Base-by-base conservation (phyloP, 2,113 vertebrate species). In the Pelmatolapia mariae region DNA sequence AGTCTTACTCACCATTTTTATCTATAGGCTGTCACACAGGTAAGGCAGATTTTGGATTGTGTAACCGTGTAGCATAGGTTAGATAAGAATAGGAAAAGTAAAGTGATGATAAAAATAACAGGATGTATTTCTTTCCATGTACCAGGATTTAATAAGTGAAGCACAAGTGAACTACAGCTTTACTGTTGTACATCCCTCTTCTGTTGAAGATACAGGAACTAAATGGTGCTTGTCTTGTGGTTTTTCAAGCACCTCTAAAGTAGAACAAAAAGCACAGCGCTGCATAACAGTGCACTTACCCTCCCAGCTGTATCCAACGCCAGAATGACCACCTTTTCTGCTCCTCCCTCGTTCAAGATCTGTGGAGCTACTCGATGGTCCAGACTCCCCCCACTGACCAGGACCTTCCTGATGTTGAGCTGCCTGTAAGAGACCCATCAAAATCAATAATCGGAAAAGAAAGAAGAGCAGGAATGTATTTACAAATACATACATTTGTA, bases 271-370 rank as follows among this genome's bases (percentile, higher is more conserved):
- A 47, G 13, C 10, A 29, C 24, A 45, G 52, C 1, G 4, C 40
- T 19, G 33, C 15, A 18, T 45, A 61, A 50, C 19, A 71, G 19
- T 4, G 50, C 18, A 96, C 97, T 96, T 94, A 99, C 99, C 89
- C 98, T 97, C 83, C 99, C 99, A 93, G 98, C 97, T 96, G 97
- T 97, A 97, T 99, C 98, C 93, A 99, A 93, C 0, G 96, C 97
- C 90, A 99, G 95, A 89, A 99, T 95, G 73, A 96, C 94, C 76
- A 98, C 96, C 91, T 98, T 98, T 78, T 98, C 97, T 76, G 97
- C 98, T 13, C 96, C 98, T 54, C 97, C 97, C 91, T 99, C 99
- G 56, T 97, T 95, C 40, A 99, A 96, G 88, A 98, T 91, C 89
- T 99, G 97, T 19, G 97, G 96, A 94, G 97, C 97, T 76, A 98